A percentile compares a stretch with the other conserved stretches of the same genome.
Evolutionary conservation across 2,113 vertebrate species (phyloP).

Genomic region (Neopipo cinnamomea): DNA sequence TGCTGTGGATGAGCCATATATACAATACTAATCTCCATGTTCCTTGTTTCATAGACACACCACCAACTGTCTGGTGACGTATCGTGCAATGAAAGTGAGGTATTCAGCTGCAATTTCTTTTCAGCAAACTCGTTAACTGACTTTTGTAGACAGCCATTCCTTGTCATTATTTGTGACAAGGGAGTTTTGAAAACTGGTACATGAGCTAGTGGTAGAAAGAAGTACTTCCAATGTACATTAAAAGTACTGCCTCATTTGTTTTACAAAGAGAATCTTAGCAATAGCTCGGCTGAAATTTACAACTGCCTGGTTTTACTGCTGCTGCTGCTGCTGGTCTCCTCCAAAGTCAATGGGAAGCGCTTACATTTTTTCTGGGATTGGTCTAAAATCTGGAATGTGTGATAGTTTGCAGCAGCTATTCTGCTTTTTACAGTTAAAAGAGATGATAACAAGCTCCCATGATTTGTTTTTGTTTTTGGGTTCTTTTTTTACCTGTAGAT

Average conservation of each 20-base stretch:
- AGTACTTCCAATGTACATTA: background rate
- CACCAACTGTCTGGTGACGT: background rate
- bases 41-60: background rate
- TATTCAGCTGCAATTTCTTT: background rate
- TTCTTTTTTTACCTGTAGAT: background rate
- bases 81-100: background rate
- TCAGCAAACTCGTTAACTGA: background rate
- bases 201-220: background rate
- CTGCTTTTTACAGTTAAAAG: background rate
- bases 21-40: background rate
- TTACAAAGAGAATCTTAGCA: background rate
- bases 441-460: background rate
- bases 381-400: background rate
- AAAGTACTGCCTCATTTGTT: background rate
- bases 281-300: background rate
- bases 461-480: background rate
- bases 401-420: background rate
- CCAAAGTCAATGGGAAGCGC: background rate
- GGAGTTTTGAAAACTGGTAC: background rate
- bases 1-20: background rate
- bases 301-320: background rate
- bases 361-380: background rate
- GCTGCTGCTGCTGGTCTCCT: background rate
- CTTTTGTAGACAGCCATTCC: background rate
- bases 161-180: constrained; percentile 1